Evolutionary conservation across 2,888 invertebrate genomes (phyloP), one percentile per base, ranked within the genome.

Genomic region (Pseudococcus viburni): DNA sequence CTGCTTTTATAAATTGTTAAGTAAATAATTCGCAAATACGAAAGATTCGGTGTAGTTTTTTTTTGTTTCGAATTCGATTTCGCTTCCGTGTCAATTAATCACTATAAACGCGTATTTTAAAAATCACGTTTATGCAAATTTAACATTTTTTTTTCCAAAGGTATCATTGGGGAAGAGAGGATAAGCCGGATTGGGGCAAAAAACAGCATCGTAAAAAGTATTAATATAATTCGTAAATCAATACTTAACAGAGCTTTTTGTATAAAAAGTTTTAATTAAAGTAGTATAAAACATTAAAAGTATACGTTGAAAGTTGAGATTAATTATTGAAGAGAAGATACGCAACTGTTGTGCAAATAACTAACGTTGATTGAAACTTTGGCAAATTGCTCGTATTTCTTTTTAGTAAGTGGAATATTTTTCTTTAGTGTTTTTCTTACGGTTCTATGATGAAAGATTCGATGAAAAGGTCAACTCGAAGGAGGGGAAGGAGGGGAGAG

Each of bases 281-380:
- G 68, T 33, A 73, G 68, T 73, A 73, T 73, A 73, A 73, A 73
- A 73, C 68, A 73, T 73, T 73, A 73, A 26, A 73, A 73, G 68
- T 59, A 55, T 64, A 73, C 68, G 68, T 73, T 15, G 11, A 12
- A 80, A 80, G 80, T 42, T 80, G 17, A 80, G 80, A 42, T 80
- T 80, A 80, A 80, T 80, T 80, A 80, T 80, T 80, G 80, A 80
- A 33, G 26, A 33, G 19, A 80, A 80, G 42, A 80, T 42, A 80
- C 42, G 80, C 42, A 80, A 80, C 80, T 80, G 68, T 73, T 73
- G 68, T 73, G 68, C 68, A 73, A 73, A 73, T 73, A 73, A 73
- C 68, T 33, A 33, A 33, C 26, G 68, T 33, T 73, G 68, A 73
- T 73, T 73, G 33, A 73, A 73, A 73, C 33, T 33, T 73, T 73